Evolutionary conservation across 2,797 vertebrate species (phyloP).

Genomic region (Amblyraja radiata): DNA sequence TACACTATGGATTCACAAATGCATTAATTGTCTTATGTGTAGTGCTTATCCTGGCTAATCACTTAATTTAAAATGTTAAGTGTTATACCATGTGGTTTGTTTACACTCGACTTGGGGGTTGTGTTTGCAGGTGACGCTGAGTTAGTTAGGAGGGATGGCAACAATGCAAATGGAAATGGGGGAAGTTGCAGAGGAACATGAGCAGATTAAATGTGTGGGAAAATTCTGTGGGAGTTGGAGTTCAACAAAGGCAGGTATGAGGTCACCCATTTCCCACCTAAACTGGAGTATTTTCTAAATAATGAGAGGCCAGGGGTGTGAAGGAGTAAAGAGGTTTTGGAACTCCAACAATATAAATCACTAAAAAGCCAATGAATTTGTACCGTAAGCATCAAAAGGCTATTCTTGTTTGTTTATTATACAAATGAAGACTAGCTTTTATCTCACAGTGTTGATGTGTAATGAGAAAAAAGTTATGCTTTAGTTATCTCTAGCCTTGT

Average conservation of each 20-base stretch:
- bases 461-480: neutral
- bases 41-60: neutral
- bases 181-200: neutral
- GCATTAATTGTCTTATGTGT: neutral
- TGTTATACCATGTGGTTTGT: neutral
- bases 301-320: neutral
- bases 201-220: neutral
- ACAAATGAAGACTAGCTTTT: neutral
- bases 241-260: neutral
- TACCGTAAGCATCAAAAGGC: neutral
- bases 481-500: neutral
- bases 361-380: neutral
- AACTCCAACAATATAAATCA: neutral
- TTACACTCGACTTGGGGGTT: neutral
- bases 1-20: neutral
- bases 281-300: neutral
- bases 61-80: neutral
- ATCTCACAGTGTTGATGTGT: neutral
- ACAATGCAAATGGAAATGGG: neutral
- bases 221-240: neutral
- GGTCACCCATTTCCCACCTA: neutral
- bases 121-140: neutral
- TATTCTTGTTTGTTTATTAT: neutral
- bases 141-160: neutral
- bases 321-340: neutral